Evolutionary conservation across 2,888 invertebrate genomes (phyloP).

Genomic region (Alloscopus bannaensis): DNA sequence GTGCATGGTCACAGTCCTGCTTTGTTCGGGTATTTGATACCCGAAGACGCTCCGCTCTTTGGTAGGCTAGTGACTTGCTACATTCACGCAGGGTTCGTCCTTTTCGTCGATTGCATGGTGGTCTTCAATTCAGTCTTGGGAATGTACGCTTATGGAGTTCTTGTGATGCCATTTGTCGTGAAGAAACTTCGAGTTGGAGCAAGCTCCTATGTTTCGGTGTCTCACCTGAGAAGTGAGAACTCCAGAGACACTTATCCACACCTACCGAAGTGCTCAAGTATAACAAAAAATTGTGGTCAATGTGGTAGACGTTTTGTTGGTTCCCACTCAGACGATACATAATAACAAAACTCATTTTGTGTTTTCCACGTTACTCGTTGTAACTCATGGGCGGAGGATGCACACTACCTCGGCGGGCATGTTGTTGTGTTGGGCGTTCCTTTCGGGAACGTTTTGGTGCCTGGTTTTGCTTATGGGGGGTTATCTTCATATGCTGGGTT

Average conservation of each 20-base stretch:
- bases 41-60: not conserved
- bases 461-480: slow-evolving; percentile 8
- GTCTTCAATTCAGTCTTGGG: not conserved
- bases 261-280: slow-evolving; percentile 14
- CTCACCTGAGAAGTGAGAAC: not conserved
- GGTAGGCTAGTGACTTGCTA: too few species aligned
- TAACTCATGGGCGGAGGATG: not conserved
- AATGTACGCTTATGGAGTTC: slow-evolving; percentile 1
- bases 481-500: not conserved
- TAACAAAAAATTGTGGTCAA: not conserved
- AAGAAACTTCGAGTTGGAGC: slow-evolving; percentile 1
- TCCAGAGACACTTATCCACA: not conserved
- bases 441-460: slow-evolving; percentile 12
- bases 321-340: slow-evolving; percentile 21
- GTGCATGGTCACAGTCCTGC: not conserved
- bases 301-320: not conserved
- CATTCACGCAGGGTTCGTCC: not conserved
- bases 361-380: not conserved
- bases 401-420: not conserved
- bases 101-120: not conserved
- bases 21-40: not conserved
- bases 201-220: not conserved
- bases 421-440: not conserved
- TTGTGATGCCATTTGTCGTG: not conserved
- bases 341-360: not conserved